Evolutionary conservation across 92 coral and sea anemone species (phyloP).

Genomic region (Parazoanthus atlanticus): DNA sequence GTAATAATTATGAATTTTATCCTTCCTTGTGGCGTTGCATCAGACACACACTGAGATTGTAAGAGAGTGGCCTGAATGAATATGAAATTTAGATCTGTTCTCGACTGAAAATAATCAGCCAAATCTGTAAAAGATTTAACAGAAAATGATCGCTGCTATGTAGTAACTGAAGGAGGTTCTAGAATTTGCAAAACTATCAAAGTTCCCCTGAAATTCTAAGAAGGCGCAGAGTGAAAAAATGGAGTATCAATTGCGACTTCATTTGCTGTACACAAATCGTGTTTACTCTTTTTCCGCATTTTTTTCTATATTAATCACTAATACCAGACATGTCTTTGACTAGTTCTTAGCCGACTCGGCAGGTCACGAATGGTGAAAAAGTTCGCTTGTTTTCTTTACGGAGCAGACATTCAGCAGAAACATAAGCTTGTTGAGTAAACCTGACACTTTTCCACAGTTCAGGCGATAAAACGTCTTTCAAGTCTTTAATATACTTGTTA

Average conservation of each 20-base stretch:
- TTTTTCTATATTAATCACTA: not conserved
- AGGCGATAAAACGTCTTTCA: not conserved
- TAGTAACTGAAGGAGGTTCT: not conserved
- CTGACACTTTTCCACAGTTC: not conserved
- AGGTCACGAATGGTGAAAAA: slow-evolving; percentile 28
- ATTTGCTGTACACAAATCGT: not conserved
- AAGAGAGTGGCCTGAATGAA: not conserved
- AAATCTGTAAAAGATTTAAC: not conserved
- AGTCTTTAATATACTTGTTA: not conserved
- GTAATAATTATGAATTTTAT: slow-evolving; percentile 29
- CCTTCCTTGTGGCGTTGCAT: not conserved
- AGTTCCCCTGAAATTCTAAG: not conserved
- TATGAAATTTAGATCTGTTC: not conserved
- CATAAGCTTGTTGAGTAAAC: not conserved
- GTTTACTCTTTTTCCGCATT: slow-evolving; percentile 21
- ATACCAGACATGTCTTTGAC: slow-evolving; percentile 39
- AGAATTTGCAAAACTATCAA: not conserved
- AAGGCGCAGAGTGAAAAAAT: not conserved
- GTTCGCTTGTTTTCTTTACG: not conserved
- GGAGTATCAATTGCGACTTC: not conserved
- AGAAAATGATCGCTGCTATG: not conserved
- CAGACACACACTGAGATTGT: not conserved
- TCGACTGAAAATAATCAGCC: not conserved
- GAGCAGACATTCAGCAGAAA: not conserved
- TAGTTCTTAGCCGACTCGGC: not conserved